phyloP scores from a whole-genome alignment of 2,797 vertebrate species.

The Tragelaphus oryx region DNA sequence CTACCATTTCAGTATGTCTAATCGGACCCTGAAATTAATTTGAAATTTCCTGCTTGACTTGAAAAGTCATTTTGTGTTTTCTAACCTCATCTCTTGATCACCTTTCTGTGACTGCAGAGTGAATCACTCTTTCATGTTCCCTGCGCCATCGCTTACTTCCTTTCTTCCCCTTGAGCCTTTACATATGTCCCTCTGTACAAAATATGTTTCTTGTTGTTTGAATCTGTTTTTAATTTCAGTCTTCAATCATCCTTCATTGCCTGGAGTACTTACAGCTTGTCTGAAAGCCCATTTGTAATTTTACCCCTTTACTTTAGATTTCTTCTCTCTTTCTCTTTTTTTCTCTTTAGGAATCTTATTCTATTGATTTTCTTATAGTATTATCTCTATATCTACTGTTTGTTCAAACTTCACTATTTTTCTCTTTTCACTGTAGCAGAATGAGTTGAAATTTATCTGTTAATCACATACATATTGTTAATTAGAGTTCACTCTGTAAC shows the following conservation, averaged over 20 bases:
- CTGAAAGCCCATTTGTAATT: slow-evolving; percentile 61
- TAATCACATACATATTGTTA: neutral
- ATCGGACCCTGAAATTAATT: slow-evolving; percentile 1
- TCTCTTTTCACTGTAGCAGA: neutral
- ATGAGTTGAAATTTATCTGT: neutral
- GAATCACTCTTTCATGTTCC: neutral
- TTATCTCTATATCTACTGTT: neutral
- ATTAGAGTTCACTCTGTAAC: neutral
- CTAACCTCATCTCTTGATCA: neutral
- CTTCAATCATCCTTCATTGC: slow-evolving; percentile 49
- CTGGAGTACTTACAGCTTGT: slow-evolving; percentile 34
- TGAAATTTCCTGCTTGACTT: slow-evolving; percentile 22
- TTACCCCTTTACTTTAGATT: slow-evolving; percentile 48
- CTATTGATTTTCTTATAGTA: neutral
- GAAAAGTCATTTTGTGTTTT: neutral
- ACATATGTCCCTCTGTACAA: slow-evolving; percentile 46
- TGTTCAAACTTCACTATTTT: slow-evolving; percentile 37
- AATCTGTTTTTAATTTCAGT: slow-evolving; percentile 66
- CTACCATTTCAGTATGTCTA: neutral
- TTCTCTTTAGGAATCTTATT: slow-evolving; percentile 13
- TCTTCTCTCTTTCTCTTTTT: neutral
- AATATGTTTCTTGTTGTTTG: slow-evolving; percentile 63
- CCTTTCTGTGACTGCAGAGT: neutral
- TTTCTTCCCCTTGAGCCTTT: slow-evolving; percentile 28
- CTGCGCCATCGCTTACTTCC: neutral